Base-by-base conservation (phyloP, 2,113 vertebrate genomes). In the Oreocharis arfaki region DNA sequence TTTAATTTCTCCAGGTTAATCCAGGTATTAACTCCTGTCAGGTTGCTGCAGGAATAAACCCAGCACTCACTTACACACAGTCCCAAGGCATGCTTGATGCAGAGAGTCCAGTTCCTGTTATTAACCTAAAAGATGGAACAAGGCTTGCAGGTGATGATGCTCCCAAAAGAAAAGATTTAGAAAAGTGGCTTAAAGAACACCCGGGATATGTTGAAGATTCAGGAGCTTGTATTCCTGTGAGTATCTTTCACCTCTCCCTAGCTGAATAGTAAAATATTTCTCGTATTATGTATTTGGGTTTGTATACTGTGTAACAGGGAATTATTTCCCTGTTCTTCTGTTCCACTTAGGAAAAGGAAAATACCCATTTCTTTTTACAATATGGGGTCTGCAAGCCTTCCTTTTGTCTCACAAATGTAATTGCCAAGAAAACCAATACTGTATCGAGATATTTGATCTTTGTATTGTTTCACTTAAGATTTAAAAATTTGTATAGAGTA, bases 91-190 rank as follows among this genome's bases (percentile, higher is more conserved):
- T 98, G 9, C 90, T 94, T n/a, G 99, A 99, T 92, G 97, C 95
- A 3, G 99, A 99, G 87, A 99, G 97, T 97, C 98, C 98, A 57
- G 99, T 99, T 90, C 98, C 99, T 9, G 99, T 99, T 79, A 99
- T 99, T 97, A 99, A 99, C 96, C 97, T 99, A 19, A 99, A 99
- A 97, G 99, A 99, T 69, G 99, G 99, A 82, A 99, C 99, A 35
- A 98, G 99, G 70, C 98, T 99, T 22, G 99, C 99, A 42, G 99
- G 99, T 30, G 99, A 99, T 42, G 99, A 99, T 87, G 99, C 99
- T 37, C 99, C 99, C 22, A 98, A 97, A 95, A 99, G 98, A 90
- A 99, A 98, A 90, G 99, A 99, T 92, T 97, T 99, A 71, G 99
- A 99, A 35, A 98, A 98, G 95, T 99, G 99, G 99, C 98, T 99